A percentile compares a stretch with the other conserved stretches of the same genome.
These are phyloP conservation scores for Bruchidius siliquastri DNA, from an alignment of 2,888 invertebrate species.

Conservation along the genomic window DNA sequence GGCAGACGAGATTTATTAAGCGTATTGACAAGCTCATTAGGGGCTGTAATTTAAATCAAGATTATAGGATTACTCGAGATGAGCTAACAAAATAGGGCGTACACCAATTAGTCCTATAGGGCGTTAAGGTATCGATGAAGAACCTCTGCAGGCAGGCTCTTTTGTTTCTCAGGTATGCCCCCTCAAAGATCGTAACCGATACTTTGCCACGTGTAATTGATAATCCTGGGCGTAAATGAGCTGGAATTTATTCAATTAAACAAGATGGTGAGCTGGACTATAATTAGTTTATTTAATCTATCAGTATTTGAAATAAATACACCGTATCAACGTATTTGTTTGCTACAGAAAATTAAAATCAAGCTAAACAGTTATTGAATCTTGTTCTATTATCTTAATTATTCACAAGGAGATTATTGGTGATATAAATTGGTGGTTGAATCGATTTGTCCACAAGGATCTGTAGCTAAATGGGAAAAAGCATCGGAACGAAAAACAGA, in stretches of 20 bases:
- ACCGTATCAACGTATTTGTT: no score
- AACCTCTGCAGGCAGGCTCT: neutral
- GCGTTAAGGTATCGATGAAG: neutral
- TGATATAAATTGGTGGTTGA: no score
- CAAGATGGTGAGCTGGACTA: neutral
- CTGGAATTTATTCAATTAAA: neutral
- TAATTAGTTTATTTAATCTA: neutral
- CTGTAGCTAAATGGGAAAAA: no score
- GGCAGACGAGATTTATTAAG: neutral
- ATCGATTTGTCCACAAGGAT: no score
- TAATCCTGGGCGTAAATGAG: neutral
- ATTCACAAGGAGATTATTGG: no score
- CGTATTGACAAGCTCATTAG: neutral
- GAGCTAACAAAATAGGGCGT: neutral
- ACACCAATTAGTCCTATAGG: neutral
- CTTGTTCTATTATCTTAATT: no score
- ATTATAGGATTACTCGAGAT: neutral
- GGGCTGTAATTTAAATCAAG: neutral
- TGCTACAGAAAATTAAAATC: no score
- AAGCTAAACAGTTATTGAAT: no score
- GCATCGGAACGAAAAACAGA: no score
- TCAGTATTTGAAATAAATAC: no score
- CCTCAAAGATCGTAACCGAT: neutral
- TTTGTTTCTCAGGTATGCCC: neutral
- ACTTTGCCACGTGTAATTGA: neutral